These are phyloP conservation scores for Apis florea DNA, from an alignment of 1,140 invertebrate species.

Conservation along the genomic window DNA sequence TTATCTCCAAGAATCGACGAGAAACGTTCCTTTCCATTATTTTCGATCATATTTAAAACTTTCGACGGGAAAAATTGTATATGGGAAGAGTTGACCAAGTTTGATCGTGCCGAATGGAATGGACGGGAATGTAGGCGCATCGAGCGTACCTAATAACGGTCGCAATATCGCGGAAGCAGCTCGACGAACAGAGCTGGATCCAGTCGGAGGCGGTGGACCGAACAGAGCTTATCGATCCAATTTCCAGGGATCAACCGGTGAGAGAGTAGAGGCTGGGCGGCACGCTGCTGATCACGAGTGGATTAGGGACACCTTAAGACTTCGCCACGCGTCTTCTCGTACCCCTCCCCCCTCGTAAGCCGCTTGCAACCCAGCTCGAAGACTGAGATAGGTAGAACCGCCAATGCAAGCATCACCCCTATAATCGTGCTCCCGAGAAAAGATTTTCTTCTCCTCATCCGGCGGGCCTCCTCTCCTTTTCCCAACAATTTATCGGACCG, in stretches of 20 bases:
- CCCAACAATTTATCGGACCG: neutral
- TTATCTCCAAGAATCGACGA: too few species aligned
- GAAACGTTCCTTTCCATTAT: too few species aligned
- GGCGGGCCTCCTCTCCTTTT: too few species aligned
- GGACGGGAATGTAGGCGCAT: neutral
- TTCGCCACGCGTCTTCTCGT: constrained; percentile 57
- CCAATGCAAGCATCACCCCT: neutral
- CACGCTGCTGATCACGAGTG: constrained; percentile 55
- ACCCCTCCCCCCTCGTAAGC: constrained; percentile 33
- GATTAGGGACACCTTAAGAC: constrained; percentile 65
- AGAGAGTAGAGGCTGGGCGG: constrained; percentile 47
- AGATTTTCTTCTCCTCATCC: neutral
- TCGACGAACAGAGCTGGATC: constrained; percentile 6
- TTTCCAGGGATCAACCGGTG: constrained; percentile 61
- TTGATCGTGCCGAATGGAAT: neutral
- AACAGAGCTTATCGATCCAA: constrained; percentile 67
- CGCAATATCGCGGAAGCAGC: constrained; percentile 14
- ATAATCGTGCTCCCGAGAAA: constrained; percentile 9
- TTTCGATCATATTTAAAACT: too few species aligned
- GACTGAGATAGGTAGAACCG: neutral
- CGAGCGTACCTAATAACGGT: constrained; percentile 17
- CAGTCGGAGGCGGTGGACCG: constrained; percentile 36
- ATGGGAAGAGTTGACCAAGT: neutral
- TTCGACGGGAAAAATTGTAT: neutral
- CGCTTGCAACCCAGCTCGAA: constrained; percentile 23